Evolutionary conservation across 2,113 vertebrate species (phyloP), one percentile per base, ranked within the genome.

Genomic region (Ochotona curzoniae): DNA sequence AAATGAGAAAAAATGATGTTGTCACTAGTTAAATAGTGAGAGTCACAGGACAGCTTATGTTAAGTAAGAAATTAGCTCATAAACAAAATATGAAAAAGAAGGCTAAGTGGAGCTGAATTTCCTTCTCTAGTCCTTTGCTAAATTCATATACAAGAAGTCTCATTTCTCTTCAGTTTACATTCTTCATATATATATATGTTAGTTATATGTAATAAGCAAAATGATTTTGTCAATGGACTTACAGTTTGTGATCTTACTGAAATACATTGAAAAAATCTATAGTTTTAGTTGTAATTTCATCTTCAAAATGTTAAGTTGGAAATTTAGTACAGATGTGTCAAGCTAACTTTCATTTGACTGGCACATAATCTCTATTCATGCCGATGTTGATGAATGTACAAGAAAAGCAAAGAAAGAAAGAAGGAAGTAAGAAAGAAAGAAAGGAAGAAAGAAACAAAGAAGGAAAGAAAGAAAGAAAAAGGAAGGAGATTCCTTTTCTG

Each of bases 361-460:
- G 25, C 26, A 14, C 8, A 81, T 26, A 1, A 15, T 63, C n/a
- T 26, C 15, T 4, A 11, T 17, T 8, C 13, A 13, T 0, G 0
- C 10, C 20, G 26, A 49, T 51, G 18, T 30, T 89, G 51, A 38
- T 57, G 35, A 84, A 1, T 6, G 6, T 6, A 44, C 38, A 44
- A 44, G 38, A 44, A 44, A n/a, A n/a, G n/a, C n/a, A n/a, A n/a
- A 44, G 4, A 44, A 44, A 44, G 38, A 44, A 44, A 44, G 38
- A 44, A 44, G 38, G 38, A 44, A 44, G 38, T 3, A 44, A 44
- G 6, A 6, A 44, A 6, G 38, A 44, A 44, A 6, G 38, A 44
- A 44, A 6, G 38, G 6, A 44, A 6, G 38, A 44, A 44, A 6
- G 38, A 44, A 44, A 6, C 38, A 44, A 44, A 4, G 38, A 44